A percentile compares a stretch with the other conserved stretches of the same genome.
These are phyloP conservation scores for Timema podura DNA, from an alignment of 2,888 invertebrate species.

Conservation along the genomic window DNA sequence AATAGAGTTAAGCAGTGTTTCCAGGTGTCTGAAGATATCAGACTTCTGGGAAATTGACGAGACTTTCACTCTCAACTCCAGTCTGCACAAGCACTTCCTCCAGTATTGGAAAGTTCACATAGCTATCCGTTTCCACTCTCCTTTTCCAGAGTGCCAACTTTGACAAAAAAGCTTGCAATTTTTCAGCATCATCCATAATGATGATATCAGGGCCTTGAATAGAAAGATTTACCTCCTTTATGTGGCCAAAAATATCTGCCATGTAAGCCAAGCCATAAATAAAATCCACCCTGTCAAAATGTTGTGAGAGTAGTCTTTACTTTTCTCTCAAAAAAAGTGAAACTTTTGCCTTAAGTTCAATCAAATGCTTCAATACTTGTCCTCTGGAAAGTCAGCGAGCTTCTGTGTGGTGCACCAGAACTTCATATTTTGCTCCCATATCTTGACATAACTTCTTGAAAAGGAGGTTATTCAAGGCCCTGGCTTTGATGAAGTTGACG, in stretches of 20 bases:
- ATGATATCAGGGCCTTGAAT: background rate
- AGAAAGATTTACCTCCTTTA: background rate
- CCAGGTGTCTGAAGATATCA: too few species aligned
- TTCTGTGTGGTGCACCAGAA: background rate
- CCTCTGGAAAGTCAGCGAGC: background rate
- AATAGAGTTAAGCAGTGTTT: too few species aligned
- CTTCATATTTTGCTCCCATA: constrained; percentile 1
- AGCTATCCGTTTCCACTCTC: background rate
- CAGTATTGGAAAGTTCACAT: too few species aligned
- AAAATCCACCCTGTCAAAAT: background rate
- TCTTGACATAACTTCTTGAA: background rate
- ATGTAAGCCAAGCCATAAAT: background rate
- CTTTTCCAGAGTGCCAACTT: background rate
- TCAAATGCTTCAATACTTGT: background rate
- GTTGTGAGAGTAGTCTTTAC: background rate
- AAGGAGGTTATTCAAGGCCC: background rate
- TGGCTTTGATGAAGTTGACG: background rate
- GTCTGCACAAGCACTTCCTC: too few species aligned
- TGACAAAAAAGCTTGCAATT: background rate
- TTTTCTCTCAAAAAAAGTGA: background rate
- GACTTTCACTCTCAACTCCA: too few species aligned
- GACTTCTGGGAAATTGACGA: too few species aligned
- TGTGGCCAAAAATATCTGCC: background rate
- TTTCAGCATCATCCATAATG: background rate
- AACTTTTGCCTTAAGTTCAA: background rate